phyloP scores from a whole-genome alignment of 2,797 vertebrate species.

The Anguilla marmorata region DNA sequence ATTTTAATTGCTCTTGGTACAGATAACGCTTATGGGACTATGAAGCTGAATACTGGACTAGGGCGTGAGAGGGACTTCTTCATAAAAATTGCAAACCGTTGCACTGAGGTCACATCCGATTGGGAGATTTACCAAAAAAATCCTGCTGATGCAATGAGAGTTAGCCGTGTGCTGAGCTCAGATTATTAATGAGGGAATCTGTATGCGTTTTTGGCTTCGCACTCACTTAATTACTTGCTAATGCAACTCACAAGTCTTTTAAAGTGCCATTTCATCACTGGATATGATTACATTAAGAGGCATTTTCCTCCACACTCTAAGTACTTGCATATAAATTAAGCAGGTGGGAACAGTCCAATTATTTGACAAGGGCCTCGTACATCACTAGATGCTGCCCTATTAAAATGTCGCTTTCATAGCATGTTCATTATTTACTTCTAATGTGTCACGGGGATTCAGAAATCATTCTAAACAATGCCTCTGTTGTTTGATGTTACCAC shows the following conservation, averaged over 20 bases:
- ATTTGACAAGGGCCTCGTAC: conserved; percentile 32
- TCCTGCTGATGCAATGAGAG: conserved; percentile 34
- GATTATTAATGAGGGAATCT: conserved; percentile 52
- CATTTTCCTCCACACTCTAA: conserved; percentile 36
- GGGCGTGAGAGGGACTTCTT: conserved; percentile 2
- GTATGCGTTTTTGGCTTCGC: conserved; percentile 47
- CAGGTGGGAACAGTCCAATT: conserved; percentile 33
- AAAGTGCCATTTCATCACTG: conserved; percentile 51
- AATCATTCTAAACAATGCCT: conserved; percentile 6
- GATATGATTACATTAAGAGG: conserved; percentile 47
- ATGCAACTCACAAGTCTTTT: conserved; percentile 44
- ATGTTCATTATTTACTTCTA: conserved; percentile 33
- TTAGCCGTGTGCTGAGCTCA: conserved; percentile 29
- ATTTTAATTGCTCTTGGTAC: background rate
- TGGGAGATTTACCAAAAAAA: conserved; percentile 21
- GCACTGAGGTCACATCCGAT: conserved; percentile 18
- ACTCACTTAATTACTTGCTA: conserved; percentile 53
- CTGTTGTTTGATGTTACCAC: conserved; percentile 21
- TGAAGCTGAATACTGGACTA: background rate
- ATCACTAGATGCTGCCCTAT: conserved; percentile 21
- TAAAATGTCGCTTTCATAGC: conserved; percentile 29
- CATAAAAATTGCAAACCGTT: conserved; percentile 19
- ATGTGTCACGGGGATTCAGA: conserved; percentile 21
- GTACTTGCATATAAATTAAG: conserved; percentile 32
- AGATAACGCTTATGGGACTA: background rate